Evolutionary conservation across 1,140 invertebrate genomes (phyloP), one percentile per base, ranked within the genome.

Genomic region (Chymomyza costata): DNA sequence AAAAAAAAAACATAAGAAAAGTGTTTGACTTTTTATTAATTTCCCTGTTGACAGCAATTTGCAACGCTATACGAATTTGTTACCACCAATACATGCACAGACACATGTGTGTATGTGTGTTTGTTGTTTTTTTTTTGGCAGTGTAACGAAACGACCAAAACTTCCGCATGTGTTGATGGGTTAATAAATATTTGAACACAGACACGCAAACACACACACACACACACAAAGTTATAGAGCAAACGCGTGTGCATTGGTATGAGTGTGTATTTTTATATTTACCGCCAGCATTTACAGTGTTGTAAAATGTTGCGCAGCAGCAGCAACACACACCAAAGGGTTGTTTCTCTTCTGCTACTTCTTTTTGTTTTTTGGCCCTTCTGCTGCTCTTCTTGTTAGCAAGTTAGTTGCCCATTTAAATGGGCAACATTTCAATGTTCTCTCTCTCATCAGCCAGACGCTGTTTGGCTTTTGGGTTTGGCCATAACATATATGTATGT

Each of bases 31-130:
- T 80, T 78, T 80, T 76, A 78, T 78, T 78, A 78, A 78, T 78
- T 78, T 78, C 71, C 71, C 71, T 78, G 71, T 78, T 78, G 71
- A 80, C 71, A 78, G 71, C 71, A 78, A 78, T 78, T 78, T 78
- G 71, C 63, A 63, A 78, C 71, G 73, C 73, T 64, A 64, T 59
- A 78, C 66, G 73, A 78, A 76, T 74, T 74, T 76, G 65, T 74
- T 74, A 69, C 69, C 69, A 76, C 69, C 69, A 49, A 48, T 37
- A 49, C 19, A 47, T 32, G 56, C 43, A 34, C 18, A 39, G 32
- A 57, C 5, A 34, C 3, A 31, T 28, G 17, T 19, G 18, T 11
- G 6, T 21, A 25, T 6, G 15, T n/a, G 21, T 15, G 39, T 19
- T 30, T 31, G 46, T 35, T 10, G 39, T 32, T n/a, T 61, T 15